Percentiles rank a stretch among this genome's conserved stretches.
Evolutionary conservation across 2,888 invertebrate genomes (phyloP).

Genomic region (Drosophila buzzatii): DNA sequence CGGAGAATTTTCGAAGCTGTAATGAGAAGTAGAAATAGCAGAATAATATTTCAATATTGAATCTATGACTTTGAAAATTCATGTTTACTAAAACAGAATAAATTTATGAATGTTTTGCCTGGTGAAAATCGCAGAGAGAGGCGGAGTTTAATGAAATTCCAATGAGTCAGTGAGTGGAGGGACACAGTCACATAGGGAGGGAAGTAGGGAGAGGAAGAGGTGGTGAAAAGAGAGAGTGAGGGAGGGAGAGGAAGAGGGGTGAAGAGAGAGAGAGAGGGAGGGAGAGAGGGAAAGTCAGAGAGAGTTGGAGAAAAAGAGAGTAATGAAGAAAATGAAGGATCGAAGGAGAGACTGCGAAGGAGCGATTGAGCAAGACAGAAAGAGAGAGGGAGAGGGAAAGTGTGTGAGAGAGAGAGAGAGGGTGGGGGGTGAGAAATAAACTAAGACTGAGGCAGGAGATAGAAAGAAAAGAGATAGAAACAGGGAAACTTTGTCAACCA

Average conservation of each 20-base stretch:
- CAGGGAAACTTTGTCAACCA: background rate
- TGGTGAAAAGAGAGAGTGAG: background rate
- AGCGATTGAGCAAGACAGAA: background rate
- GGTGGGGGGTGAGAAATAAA: background rate
- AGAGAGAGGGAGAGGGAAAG: background rate
- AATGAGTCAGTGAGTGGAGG: background rate
- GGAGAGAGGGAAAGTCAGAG: too few relatives aligned
- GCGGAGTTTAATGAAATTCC: background rate
- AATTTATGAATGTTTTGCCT: too few relatives aligned
- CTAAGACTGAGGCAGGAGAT: too few relatives aligned
- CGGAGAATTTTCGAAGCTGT: conserved; percentile 18
- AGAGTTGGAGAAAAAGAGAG: background rate
- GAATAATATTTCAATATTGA: background rate
- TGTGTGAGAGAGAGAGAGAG: background rate
- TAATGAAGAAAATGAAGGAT: background rate
- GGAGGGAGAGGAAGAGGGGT: background rate
- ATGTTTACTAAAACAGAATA: too few relatives aligned
- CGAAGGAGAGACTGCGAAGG: background rate
- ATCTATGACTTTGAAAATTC: background rate
- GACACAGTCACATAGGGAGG: background rate
- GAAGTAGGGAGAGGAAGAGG: background rate
- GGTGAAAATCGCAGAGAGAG: background rate
- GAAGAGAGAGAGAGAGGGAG: background rate
- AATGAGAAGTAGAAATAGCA: background rate
- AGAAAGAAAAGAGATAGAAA: background rate